Evolutionary conservation across 2,113 vertebrate species (phyloP), one percentile per base, ranked within the genome.

Genomic region (Odocoileus virginianus): DNA sequence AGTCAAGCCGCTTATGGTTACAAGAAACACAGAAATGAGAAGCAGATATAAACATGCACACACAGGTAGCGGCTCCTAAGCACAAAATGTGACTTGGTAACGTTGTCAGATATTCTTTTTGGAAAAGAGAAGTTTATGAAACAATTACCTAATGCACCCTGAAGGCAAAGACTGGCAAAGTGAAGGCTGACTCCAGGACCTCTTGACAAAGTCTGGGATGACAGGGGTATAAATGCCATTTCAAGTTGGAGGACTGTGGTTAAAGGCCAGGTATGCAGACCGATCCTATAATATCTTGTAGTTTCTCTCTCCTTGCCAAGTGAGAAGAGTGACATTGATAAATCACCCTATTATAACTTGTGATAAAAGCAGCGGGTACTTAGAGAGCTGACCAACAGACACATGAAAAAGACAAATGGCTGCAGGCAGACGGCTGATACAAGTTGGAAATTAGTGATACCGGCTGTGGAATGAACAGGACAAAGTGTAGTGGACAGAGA

Each of bases 301-400:
- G 92, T 33, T 67, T 87, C 87, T 94, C n/a, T 98, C 85, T 89
- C 67, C 57, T 64, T 89, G 52, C 78, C 27, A 27, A 97, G 92
- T 23, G 87, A 91, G 95, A 83, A 43, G 79, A 96, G 33, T 81
- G 97, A 98, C 98, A 98, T 95, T 91, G 95, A 96, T 90, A 97
- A 98, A 95, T 98, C 36, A 98, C 95, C 93, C 96, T 93, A 96
- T 97, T 98, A 98, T 52, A 98, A 91, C 0, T 27, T 28, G 94
- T 52, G 89, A 98, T 94, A 97, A 71, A 98, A 97, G 98, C 98
- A 98, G 87, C 94, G 97, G 87, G 79, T 97, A 96, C 97, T 96
- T 97, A 98, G 74, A 87, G 96, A 93, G 97, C 91, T 45, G 61
- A 61, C 28, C 92, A 90, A 17, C 7, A 97, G 97, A 98, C 94